Evolutionary conservation across 2,888 invertebrate genomes (phyloP).

Genomic region (Laothoe populi): DNA sequence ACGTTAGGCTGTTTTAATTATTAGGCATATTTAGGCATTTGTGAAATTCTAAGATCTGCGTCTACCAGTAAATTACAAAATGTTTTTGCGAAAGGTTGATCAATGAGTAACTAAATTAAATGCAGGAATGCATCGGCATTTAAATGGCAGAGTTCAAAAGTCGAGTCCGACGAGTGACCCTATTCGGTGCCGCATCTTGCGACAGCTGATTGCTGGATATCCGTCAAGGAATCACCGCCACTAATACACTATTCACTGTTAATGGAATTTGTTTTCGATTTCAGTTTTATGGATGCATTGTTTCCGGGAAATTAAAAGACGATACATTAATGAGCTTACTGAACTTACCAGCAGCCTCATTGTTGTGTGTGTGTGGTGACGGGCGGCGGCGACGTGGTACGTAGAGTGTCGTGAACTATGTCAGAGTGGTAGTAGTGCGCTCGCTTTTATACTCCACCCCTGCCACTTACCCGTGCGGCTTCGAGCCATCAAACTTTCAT

Average conservation of each 20-base stretch:
- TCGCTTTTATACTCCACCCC: constrained; percentile 83
- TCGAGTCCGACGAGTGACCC: constrained; percentile 61
- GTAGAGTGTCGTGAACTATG: constrained; percentile 78
- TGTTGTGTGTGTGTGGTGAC: constrained; percentile 62
- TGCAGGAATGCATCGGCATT: constrained; percentile 60
- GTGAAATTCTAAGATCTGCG: constrained; percentile 3
- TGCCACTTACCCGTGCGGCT: constrained; percentile 73
- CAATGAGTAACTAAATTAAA: constrained; percentile 52
- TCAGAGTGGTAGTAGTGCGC: constrained; percentile 78
- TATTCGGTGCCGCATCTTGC: constrained; percentile 63
- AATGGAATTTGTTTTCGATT: constrained; percentile 40
- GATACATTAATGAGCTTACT: constrained; percentile 45
- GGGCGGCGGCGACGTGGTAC: constrained; percentile 69
- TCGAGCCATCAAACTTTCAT: constrained; percentile 79
- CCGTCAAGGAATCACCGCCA: constrained; percentile 50
- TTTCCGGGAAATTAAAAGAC: constrained; percentile 37
- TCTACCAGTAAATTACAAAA: background rate
- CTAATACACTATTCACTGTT: constrained; percentile 26
- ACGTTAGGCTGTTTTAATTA: background rate
- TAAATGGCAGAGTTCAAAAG: constrained; percentile 75
- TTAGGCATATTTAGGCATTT: too few relatives aligned
- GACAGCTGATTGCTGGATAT: constrained; percentile 61
- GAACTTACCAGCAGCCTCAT: constrained; percentile 81
- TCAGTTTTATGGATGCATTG: constrained; percentile 32
- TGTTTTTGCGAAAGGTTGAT: constrained; percentile 37